Base-by-base conservation (phyloP, 2,797 vertebrate species). In the Moxostoma hubbsi region DNA sequence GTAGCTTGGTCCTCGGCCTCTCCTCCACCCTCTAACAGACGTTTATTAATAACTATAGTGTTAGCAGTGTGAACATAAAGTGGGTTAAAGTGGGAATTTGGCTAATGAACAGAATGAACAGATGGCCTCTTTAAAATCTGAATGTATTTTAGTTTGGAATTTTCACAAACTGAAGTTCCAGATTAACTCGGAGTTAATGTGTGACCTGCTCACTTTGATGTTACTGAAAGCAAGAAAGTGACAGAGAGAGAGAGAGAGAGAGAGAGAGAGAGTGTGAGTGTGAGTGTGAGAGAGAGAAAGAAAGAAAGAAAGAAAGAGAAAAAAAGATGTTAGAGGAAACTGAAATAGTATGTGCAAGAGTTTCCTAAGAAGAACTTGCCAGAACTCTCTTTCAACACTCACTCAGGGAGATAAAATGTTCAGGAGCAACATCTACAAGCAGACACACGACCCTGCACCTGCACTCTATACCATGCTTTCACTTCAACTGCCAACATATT, bases 281-380 rank as follows among this genome's bases (percentile, higher is more conserved):
- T n/a, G n/a, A n/a, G n/a, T n/a, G n/a, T n/a, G n/a, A n/a, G n/a
- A n/a, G n/a, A n/a, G 45, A 9, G n/a, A 59, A 6, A 59, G 71
- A 47, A 6, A 72, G 55, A 49, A 7, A 49, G 45, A 59, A 15
- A 73, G 9, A 70, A 49, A 63, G 15, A 71, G 16, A 66, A 49
- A 79, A 43, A 75, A 43, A 92, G 82, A 90, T 86, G 89, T 73
- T 84, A 90, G 90, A 93, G 93, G 92, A 94, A 94, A 91, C 91
- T 93, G 93, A 93, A 95, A 94, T 93, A 94, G 92, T 93, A 94
- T 94, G 94, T 94, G 94, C 91, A 92, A 94, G 91, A 92, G 92
- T 93, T 95, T 94, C 94, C 93, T 92, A 90, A 93, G 92, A 94
- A 93, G 89, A 92, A 88, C 89, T 92, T 91, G 91, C 90, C 89